phyloP scores from a whole-genome alignment of 53 echinoderm and acorn worm species.

The Echinometra lucunter region DNA sequence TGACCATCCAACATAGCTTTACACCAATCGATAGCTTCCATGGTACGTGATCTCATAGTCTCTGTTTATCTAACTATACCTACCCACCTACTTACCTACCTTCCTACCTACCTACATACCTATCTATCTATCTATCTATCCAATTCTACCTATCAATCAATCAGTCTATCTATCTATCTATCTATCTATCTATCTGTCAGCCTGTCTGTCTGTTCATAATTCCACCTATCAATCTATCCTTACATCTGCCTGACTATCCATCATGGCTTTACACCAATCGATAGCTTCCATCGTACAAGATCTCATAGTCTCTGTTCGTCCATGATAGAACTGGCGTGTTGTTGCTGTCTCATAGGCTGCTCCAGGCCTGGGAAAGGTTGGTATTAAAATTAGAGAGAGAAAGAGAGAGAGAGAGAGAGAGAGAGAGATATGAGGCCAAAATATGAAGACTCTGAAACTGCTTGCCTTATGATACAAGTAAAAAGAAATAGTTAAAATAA shows the following conservation, averaged over 20 bases:
- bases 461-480: too few species aligned
- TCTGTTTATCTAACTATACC: too few species aligned
- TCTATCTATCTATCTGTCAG: too few species aligned
- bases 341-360: conserved; percentile 92
- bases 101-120: too few species aligned
- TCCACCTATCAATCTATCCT: neutral
- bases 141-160: too few species aligned
- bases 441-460: too few species aligned
- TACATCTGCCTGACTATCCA: conserved; percentile 64
- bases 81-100: too few species aligned
- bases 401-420: neutral
- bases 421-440: too few species aligned
- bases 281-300: conserved; percentile 79
- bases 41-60: conserved; percentile 81
- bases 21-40: conserved; percentile 85
- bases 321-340: conserved; percentile 90
- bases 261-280: conserved; percentile 92
- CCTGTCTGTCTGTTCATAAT: too few species aligned
- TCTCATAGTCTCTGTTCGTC: conserved; percentile 88
- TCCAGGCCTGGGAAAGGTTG: conserved; percentile 71
- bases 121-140: neutral
- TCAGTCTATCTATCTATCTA: too few species aligned
- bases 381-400: neutral
- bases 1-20: conserved; percentile 83
- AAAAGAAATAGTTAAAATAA: too few species aligned